A percentile compares a stretch with the other conserved stretches of the same genome.
These are phyloP conservation scores for Onychostoma macrolepis DNA, from an alignment of 2,113 vertebrate species.

Conservation along the genomic window DNA sequence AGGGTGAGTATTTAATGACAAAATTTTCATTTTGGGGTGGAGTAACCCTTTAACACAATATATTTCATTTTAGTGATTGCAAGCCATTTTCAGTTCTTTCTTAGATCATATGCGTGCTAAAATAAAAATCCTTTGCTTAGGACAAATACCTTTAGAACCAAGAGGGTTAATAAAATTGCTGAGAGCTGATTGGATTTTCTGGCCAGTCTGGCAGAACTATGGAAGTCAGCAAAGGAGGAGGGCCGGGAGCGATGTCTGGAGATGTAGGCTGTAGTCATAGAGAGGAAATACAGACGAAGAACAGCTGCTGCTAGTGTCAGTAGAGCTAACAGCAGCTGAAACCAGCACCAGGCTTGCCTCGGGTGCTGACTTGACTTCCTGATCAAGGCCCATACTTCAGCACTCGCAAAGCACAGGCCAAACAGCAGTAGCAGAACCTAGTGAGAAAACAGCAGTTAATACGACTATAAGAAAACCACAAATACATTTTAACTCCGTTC, in stretches of 20 bases:
- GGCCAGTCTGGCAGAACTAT: constrained; percentile 66
- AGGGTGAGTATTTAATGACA: too few relatives aligned
- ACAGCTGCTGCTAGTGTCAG: constrained; percentile 69
- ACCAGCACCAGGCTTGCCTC: constrained; percentile 55
- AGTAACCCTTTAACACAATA: too few relatives aligned
- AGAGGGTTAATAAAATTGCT: constrained; percentile 72
- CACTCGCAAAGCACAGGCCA: constrained; percentile 65
- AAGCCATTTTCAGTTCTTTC: too few relatives aligned
- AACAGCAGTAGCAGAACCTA: constrained; percentile 75
- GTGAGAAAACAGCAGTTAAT: background rate
- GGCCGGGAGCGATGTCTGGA: constrained; percentile 60
- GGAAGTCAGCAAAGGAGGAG: constrained; percentile 68
- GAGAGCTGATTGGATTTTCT: constrained; percentile 67
- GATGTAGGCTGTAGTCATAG: constrained; percentile 56
- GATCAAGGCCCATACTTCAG: constrained; percentile 63
- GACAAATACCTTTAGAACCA: constrained; percentile 71
- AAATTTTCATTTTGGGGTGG: too few relatives aligned
- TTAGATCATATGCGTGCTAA: background rate
- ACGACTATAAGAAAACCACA: background rate
- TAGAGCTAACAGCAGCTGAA: constrained; percentile 67
- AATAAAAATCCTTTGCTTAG: background rate
- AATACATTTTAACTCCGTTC: background rate
- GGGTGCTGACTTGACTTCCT: constrained; percentile 58
- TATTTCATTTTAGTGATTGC: too few relatives aligned
- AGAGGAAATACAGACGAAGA: constrained; percentile 71